Conservation (phyloP, 2,888 invertebrate species). For the Acleris sparsana region DNA sequence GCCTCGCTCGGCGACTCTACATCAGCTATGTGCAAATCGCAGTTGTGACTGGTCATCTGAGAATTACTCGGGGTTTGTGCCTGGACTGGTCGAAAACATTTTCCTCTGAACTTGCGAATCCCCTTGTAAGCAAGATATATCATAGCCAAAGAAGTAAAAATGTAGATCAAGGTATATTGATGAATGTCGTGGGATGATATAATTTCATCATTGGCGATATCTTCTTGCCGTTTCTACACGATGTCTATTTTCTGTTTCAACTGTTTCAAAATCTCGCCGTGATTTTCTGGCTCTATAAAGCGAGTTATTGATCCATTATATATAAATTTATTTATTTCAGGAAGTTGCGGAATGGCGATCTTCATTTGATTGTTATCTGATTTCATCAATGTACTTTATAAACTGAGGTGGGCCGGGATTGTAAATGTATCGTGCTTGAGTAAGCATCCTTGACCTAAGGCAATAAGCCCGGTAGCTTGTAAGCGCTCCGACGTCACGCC, state of each 20-base stretch:
- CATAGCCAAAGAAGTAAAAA: neutral
- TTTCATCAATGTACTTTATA: neutral
- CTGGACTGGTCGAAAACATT: neutral
- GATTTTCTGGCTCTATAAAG: neutral
- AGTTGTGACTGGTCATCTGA: neutral
- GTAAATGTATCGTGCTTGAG: neutral
- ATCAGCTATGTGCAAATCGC: neutral
- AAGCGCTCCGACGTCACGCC: neutral
- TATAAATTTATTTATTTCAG: neutral
- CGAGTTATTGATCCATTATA: neutral
- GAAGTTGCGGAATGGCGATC: neutral
- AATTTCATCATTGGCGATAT: neutral
- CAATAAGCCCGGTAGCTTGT: conserved; percentile 1
- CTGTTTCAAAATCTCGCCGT: neutral
- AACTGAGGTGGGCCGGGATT: conserved; percentile 3
- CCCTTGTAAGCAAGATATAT: neutral
- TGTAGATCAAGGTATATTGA: conserved; percentile 5
- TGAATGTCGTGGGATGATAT: neutral
- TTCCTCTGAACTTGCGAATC: neutral
- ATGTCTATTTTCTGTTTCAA: neutral
- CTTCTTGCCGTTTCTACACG: neutral
- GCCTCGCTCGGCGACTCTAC: neutral
- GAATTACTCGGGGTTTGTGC: neutral
- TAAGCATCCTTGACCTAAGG: conserved; percentile 11
- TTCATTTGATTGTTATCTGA: neutral